Evolutionary conservation across 2,113 vertebrate species (phyloP).

Genomic region (Nyctibius bracteatus): DNA sequence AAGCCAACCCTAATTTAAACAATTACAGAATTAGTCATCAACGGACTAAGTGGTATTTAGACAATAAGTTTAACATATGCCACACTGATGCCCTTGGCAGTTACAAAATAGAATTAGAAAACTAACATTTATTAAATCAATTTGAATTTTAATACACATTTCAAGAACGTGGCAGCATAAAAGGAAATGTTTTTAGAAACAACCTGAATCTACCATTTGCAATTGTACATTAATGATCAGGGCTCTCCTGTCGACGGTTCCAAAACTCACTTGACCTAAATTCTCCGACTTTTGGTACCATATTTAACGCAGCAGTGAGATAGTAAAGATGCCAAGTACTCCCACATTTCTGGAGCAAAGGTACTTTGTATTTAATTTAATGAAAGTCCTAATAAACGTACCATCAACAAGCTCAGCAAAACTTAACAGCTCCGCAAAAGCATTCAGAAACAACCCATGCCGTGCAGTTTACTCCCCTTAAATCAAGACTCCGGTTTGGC

Average conservation of each 20-base stretch:
- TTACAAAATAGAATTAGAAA: slow-evolving; percentile 92
- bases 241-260: slow-evolving; percentile 77
- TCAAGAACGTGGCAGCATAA: slow-evolving; percentile 89
- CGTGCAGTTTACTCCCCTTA: background rate
- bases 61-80: slow-evolving; percentile 58
- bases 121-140: slow-evolving; percentile 97
- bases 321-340: slow-evolving; percentile 23
- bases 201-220: slow-evolving; percentile 80
- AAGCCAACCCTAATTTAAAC: slow-evolving; percentile 53
- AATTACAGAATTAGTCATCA: slow-evolving; percentile 50
- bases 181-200: slow-evolving; percentile 82
- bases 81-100: slow-evolving; percentile 69
- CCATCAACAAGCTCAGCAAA: slow-evolving; percentile 58
- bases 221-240: slow-evolving; percentile 78
- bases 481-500: background rate
- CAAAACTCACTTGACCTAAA: slow-evolving; percentile 65
- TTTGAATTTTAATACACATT: slow-evolving; percentile 88
- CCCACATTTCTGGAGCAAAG: slow-evolving; percentile 29
- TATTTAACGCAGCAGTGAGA: slow-evolving; percentile 8
- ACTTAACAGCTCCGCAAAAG: slow-evolving; percentile 57
- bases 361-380: slow-evolving; percentile 48
- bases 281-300: slow-evolving; percentile 27
- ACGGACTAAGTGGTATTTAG: slow-evolving; percentile 29
- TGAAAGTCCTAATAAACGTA: slow-evolving; percentile 57
- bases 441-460: slow-evolving; percentile 15